phyloP scores from a whole-genome alignment of 2,113 vertebrate species.

The Machaerirhynchus nigripectus region DNA sequence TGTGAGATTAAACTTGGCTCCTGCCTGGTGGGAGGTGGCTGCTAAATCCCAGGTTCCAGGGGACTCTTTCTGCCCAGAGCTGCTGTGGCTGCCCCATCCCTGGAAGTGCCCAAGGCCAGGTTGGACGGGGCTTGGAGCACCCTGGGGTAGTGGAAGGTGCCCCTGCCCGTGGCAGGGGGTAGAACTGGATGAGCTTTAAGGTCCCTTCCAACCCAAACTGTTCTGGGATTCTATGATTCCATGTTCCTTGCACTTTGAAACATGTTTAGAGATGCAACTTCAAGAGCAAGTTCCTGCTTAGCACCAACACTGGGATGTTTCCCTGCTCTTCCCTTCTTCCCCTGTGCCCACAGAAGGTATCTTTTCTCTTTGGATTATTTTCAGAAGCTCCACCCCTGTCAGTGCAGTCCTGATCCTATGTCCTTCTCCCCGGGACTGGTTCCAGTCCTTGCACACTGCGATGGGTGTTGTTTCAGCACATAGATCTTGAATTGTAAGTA shows the following conservation, averaged over 20 bases:
- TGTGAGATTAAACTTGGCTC: neutral
- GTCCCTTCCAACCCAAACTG: neutral
- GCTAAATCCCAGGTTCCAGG: neutral
- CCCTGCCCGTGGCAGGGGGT: neutral
- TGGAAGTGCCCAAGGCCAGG: neutral
- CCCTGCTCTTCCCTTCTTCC: neutral
- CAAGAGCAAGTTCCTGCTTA: neutral
- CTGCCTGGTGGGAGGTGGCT: neutral
- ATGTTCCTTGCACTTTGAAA: neutral
- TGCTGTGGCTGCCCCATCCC: neutral
- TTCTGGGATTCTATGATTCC: neutral
- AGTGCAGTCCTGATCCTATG: neutral
- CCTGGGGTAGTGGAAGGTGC: neutral
- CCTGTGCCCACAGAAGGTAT: neutral
- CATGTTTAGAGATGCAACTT: neutral
- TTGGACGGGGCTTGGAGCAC: accelerated
- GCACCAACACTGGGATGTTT: neutral
- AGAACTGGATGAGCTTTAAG: accelerated
- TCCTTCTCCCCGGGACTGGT: neutral
- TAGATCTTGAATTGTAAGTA: neutral
- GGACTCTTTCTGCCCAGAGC: neutral
- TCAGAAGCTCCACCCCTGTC: neutral
- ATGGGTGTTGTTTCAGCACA: neutral
- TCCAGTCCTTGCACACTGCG: neutral
- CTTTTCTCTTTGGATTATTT: neutral